Conservation (phyloP, 2,888 invertebrate genomes). For the Xestia rhomboidea region DNA sequence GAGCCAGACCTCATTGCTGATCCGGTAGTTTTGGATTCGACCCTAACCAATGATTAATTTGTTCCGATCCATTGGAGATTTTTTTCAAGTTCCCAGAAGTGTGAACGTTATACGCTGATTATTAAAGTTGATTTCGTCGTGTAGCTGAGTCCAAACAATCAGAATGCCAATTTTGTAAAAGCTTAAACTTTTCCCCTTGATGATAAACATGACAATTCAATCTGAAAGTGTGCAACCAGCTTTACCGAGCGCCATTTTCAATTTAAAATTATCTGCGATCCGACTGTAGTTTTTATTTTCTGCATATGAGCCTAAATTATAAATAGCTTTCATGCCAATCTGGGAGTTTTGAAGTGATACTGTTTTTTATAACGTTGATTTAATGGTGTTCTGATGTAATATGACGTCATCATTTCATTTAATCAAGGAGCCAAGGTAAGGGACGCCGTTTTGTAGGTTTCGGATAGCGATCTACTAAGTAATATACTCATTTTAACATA, state of each 20-base stretch:
- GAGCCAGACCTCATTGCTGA: too few species aligned
- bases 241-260: constrained; percentile 37
- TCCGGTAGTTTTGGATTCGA: too few species aligned
- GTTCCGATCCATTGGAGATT: too few species aligned
- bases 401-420: not conserved
- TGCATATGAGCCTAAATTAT: constrained; percentile 30
- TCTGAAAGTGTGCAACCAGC: constrained; percentile 24
- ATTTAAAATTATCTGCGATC: constrained; percentile 37
- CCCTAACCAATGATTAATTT: too few species aligned
- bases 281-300: constrained; percentile 26
- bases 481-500: not conserved
- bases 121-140: not conserved
- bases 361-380: not conserved
- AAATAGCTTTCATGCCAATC: constrained; percentile 39
- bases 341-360: not conserved
- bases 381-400: not conserved
- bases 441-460: not conserved
- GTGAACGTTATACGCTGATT: not conserved
- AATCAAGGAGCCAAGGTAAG: not conserved
- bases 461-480: not conserved
- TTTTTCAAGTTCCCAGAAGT: not conserved
- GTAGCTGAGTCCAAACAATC: not conserved
- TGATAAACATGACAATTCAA: not conserved
- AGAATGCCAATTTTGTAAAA: not conserved
- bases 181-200: not conserved